Conservation (phyloP, 2,888 invertebrate species). For the Cyclophora punctaria region DNA sequence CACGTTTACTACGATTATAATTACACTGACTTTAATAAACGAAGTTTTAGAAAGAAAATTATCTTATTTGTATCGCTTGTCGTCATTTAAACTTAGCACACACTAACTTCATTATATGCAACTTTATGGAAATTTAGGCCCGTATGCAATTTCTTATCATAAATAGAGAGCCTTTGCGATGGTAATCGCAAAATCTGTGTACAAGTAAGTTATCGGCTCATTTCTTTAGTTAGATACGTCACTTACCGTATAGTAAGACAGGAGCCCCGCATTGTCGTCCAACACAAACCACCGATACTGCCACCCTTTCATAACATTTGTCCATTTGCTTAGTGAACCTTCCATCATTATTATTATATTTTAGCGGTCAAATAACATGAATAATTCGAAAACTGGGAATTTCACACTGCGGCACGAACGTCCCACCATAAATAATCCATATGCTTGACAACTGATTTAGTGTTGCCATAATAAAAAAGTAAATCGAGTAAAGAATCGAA, state of each 20-base stretch:
- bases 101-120: too few species aligned
- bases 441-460: slow-evolving; percentile 38
- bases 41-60: too few species aligned
- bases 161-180: slow-evolving; percentile 29
- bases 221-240: slow-evolving; percentile 38
- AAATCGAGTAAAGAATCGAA: slow-evolving; percentile 4
- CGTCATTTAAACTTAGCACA: too few species aligned
- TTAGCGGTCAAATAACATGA: slow-evolving; percentile 50
- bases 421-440: slow-evolving; percentile 62
- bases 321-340: slow-evolving; percentile 97
- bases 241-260: slow-evolving; percentile 98
- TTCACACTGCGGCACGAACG: slow-evolving; percentile 46
- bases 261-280: slow-evolving; percentile 95
- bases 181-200: slow-evolving; percentile 9
- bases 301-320: slow-evolving; percentile 99
- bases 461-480: slow-evolving; percentile 33
- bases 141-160: slow-evolving; percentile 3
- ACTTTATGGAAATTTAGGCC: too few species aligned
- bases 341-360: slow-evolving; percentile 81
- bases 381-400: slow-evolving; percentile 54
- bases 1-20: too few species aligned
- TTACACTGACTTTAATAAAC: too few species aligned
- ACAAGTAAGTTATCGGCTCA: slow-evolving; percentile 6
- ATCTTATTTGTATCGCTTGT: too few species aligned
- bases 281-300: slow-evolving; percentile 99